Conservation (phyloP, 2,888 invertebrate species). For the Hypomecis atomaria region DNA sequence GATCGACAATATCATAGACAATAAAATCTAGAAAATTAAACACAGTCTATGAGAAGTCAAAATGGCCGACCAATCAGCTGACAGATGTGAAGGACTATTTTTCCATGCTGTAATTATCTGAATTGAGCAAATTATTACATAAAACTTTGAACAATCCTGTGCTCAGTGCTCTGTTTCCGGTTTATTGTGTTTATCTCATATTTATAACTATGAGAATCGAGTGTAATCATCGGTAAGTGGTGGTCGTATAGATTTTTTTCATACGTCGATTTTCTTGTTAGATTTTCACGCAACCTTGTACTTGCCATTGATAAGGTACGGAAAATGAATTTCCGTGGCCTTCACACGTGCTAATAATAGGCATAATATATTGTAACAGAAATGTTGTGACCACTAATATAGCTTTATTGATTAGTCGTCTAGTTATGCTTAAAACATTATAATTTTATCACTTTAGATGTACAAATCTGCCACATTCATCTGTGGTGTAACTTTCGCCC, state of each 20-base stretch:
- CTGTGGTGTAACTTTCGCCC: no score
- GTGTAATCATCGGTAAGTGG: constrained; percentile 44
- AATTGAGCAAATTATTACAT: constrained; percentile 78
- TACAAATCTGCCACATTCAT: no score
- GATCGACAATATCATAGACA: neutral
- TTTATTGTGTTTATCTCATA: constrained; percentile 41
- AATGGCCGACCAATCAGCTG: constrained; percentile 76
- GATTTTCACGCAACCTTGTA: constrained; percentile 47
- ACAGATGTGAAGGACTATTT: constrained; percentile 70
- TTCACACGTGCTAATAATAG: constrained; percentile 15
- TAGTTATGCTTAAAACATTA: neutral
- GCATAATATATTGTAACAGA: constrained; percentile 13
- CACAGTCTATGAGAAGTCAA: constrained; percentile 28
- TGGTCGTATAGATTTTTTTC: constrained; percentile 35
- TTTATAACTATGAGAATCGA: constrained; percentile 52
- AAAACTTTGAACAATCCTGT: constrained; percentile 59
- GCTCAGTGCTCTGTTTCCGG: constrained; percentile 48
- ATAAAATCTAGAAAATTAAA: constrained; percentile 1
- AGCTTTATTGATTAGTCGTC: neutral
- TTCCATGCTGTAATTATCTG: constrained; percentile 68
- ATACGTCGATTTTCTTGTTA: constrained; percentile 20
- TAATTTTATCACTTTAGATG: no score
- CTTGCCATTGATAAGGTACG: constrained; percentile 47
- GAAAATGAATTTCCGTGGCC: constrained; percentile 37
- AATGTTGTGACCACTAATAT: constrained; percentile 9